Percentiles rank a stretch among this genome's conserved stretches.
Conservation (phyloP, 2,113 vertebrate species). For the Ranitomeya variabilis region DNA sequence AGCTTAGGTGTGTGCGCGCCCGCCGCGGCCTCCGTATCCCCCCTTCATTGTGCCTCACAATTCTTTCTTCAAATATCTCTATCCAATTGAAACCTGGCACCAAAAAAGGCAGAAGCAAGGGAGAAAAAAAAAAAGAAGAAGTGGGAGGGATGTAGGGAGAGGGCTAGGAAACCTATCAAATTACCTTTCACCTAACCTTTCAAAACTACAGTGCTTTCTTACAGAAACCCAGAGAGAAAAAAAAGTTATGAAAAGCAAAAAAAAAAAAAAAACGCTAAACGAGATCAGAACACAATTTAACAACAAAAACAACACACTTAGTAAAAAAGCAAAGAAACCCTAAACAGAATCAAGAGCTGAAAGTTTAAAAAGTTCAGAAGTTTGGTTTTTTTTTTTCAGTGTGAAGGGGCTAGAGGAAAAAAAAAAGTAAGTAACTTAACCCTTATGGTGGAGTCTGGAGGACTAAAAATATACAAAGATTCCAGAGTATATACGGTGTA, state of each 20-base stretch:
- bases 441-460: neutral
- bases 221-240: neutral
- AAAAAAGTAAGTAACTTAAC: neutral
- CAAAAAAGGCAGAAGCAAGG: conserved; percentile 40
- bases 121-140: neutral
- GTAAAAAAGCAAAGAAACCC: neutral
- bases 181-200: conserved; percentile 64
- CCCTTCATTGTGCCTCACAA: conserved; percentile 45
- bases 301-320: neutral
- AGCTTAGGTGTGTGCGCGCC: neutral
- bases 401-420: neutral
- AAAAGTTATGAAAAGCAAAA: neutral
- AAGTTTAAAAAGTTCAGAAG: neutral
- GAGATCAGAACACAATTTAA: neutral
- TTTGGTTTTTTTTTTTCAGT: neutral
- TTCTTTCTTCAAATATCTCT: conserved; percentile 63
- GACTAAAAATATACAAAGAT: neutral
- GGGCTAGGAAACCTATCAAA: conserved; percentile 58
- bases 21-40: neutral
- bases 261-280: neutral
- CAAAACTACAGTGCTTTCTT: conserved; percentile 12
- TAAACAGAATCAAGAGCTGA: neutral
- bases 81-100: conserved; percentile 78
- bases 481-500: neutral
- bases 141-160: conserved; percentile 51